Base-by-base conservation (phyloP, 1,140 invertebrate genomes). In the Chrysoperla carnea region DNA sequence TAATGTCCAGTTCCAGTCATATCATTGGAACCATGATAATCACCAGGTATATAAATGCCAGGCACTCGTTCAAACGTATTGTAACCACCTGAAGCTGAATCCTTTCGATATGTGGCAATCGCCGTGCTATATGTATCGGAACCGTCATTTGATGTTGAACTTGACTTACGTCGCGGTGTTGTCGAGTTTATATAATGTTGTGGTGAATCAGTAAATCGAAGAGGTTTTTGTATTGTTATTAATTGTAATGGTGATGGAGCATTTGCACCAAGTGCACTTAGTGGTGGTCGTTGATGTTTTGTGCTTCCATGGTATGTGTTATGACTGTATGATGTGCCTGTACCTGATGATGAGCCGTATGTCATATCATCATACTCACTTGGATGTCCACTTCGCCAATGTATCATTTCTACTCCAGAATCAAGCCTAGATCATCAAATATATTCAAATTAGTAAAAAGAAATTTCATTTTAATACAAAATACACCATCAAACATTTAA, bases 251-350 rank as follows among this genome's bases (percentile, higher is more conserved):
- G 51, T 11, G 71, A 71, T 2, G 31, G 31, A 11, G 31, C 31
- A 33, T 33, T 33, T 11, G 8, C n/a, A 33, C 8, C 8, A 33
- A 12, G 8, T 47, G 66, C 67, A 40, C 72, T 64, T 6, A 79
- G 59, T n/a, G 70, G 62, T 9, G 79, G 78, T 47, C 87, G 72
- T 45, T 80, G 73, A 55, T 87, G 84, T 46, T 75, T 67, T 6
- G 77, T 75, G 11, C 82, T 83, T 6, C 88, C 88, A 62, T 93
- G 88, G 63, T 92, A 93, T 1, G 89, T 93, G 59, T 90, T 86
- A 58, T 89, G 85, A 33, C 8, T 33, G 8, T 9, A 9, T 11
- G 8, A 33, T 40, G 73, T 75, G 63, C 81, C 85, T 35, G 73
- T 72, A 42, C 60, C 60, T 35, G 66, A 69, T 13, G 56, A 43